Evolutionary conservation across 2,113 vertebrate genomes (phyloP).

Genomic region (Dromaius novaehollandiae): DNA sequence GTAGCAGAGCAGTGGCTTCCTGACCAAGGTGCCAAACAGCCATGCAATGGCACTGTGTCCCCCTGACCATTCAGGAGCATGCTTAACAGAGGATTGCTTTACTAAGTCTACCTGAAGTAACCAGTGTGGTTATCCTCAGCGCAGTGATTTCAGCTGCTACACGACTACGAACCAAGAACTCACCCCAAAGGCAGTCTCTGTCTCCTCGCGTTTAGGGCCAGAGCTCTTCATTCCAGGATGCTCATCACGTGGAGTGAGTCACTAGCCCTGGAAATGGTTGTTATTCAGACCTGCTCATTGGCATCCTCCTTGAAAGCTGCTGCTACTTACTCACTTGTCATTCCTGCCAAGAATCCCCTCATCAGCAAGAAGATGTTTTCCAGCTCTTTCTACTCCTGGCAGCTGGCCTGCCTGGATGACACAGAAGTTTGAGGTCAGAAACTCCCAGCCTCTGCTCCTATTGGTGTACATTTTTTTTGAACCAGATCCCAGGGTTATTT

Average conservation of each 20-base stretch:
- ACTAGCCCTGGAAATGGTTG: background rate
- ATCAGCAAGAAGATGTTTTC: background rate
- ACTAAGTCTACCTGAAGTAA: background rate
- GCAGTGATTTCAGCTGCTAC: background rate
- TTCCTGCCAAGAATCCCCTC: background rate
- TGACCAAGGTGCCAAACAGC: background rate
- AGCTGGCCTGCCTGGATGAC: background rate
- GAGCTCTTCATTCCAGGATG: background rate
- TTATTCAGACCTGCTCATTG: background rate
- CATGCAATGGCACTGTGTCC: background rate
- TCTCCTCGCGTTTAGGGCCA: background rate
- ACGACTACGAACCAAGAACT: background rate
- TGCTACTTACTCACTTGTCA: background rate
- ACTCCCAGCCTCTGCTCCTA: background rate
- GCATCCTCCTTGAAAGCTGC: background rate
- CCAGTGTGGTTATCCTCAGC: background rate
- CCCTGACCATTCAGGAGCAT: fast-evolving
- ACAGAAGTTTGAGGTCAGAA: background rate
- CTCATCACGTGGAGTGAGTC: background rate
- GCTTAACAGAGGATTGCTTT: background rate
- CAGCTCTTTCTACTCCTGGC: background rate
- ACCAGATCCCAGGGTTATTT: background rate
- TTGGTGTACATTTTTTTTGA: fast-evolving
- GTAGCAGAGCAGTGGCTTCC: background rate
- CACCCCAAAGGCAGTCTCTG: background rate